These are phyloP conservation scores for Eugnorisma glareosa DNA, from an alignment of 2,888 invertebrate genomes.

Conservation along the genomic window DNA sequence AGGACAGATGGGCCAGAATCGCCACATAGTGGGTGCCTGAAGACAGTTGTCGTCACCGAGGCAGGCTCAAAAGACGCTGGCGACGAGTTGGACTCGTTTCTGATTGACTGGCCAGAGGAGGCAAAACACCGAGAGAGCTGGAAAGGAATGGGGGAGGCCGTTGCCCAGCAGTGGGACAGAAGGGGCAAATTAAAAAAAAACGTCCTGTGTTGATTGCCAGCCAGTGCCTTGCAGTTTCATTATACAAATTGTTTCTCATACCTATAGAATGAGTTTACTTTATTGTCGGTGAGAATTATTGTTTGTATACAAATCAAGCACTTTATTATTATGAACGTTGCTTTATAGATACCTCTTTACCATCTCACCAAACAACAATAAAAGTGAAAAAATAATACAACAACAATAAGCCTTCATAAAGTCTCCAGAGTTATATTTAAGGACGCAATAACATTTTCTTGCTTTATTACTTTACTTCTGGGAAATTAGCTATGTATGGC, in stretches of 20 bases:
- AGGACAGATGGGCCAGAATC: too few species aligned
- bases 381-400: constrained; percentile 33
- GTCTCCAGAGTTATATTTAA: constrained; percentile 26
- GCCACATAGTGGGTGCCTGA: too few species aligned
- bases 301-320: neutral
- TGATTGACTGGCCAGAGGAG: too few species aligned
- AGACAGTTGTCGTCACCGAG: too few species aligned
- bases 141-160: too few species aligned
- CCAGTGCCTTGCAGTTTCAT: neutral
- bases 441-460: constrained; percentile 32
- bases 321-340: neutral
- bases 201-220: neutral
- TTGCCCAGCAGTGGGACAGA: too few species aligned
- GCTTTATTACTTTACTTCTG: constrained; percentile 50
- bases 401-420: constrained; percentile 30
- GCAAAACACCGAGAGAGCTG: too few species aligned
- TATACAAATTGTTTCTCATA: neutral
- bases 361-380: constrained; percentile 42
- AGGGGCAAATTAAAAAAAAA: too few species aligned
- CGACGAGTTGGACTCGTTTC: too few species aligned
- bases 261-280: neutral
- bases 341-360: constrained; percentile 21
- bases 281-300: neutral
- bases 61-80: too few species aligned
- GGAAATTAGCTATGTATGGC: constrained; percentile 40